Percentiles rank a stretch among this genome's conserved stretches.
These are phyloP conservation scores for Macrochelys suwanniensis DNA, from an alignment of 2,797 vertebrate species.

Conservation along the genomic window DNA sequence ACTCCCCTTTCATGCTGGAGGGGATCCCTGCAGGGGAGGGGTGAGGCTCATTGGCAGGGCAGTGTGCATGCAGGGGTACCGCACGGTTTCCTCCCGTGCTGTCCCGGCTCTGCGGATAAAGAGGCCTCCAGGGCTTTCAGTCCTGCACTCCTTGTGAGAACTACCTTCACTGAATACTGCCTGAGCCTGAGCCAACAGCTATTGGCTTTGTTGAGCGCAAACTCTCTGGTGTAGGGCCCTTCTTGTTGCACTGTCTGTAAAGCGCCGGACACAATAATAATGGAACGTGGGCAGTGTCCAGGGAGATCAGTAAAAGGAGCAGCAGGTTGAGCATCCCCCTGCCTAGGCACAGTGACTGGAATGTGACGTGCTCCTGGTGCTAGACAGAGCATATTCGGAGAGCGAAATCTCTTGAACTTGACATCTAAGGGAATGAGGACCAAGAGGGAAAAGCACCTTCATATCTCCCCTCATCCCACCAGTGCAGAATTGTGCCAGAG, in stretches of 20 bases:
- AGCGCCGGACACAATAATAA: neutral
- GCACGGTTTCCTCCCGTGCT: neutral
- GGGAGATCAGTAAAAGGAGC: neutral
- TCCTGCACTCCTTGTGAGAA: neutral
- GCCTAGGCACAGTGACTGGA: too few relatives aligned
- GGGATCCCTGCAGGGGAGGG: neutral
- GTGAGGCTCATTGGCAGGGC: too few relatives aligned
- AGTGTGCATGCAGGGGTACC: too few relatives aligned
- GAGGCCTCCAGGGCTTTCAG: neutral
- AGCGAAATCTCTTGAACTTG: neutral
- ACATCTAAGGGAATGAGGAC: neutral
- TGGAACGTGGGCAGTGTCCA: neutral
- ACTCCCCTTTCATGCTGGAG: neutral
- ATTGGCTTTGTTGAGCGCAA: too few relatives aligned
- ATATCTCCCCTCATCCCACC: neutral
- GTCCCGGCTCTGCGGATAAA: neutral
- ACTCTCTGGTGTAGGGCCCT: neutral
- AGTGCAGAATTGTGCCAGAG: neutral
- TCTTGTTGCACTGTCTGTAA: neutral
- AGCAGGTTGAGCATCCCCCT: neutral
- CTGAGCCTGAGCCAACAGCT: neutral
- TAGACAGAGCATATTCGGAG: neutral
- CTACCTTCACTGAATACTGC: neutral
- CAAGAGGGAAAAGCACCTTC: neutral
- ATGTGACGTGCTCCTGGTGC: neutral